Evolutionary conservation across 1,140 invertebrate genomes (phyloP), one percentile per base, ranked within the genome.

Genomic region (Conus betulinus): DNA sequence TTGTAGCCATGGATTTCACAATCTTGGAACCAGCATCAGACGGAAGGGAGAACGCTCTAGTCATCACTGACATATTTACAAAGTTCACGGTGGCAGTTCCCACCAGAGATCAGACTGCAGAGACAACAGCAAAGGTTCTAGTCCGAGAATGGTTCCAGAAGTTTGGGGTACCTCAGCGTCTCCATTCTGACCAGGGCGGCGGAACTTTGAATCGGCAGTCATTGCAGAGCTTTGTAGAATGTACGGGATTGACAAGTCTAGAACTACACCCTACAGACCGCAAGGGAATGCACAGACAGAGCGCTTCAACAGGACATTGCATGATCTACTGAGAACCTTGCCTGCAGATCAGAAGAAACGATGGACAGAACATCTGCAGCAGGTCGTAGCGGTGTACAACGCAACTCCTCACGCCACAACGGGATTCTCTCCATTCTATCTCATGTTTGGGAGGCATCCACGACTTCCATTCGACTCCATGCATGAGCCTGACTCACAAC

Each of bases 1-100:
- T 91, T n/a, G 7, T 89, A 74, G 89, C 89, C 13, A 85, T 92
- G 15, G 90, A 90, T 88, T 87, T 90, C 90, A 51, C 84, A 79
- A 4, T 5, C 87, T 39, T 83, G 90, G 52, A 89, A 91, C n/a
- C 25, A 67, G 51, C 79, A 39, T 51, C 60, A 55, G 71, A 85
- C 78, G 78, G 88, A 52, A 84, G 55, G 25, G 89, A 92, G 85
- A 91, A 93, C 85, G 89, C 91, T 5, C 84, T 92, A 23, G 89
- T 92, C 17, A 89, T 92, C 60, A 92, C 90, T 25, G 92, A 92
- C 81, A 84, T 91, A 4, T 91, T 90, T 60, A 87, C 25, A 55
- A 91, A 84, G 39, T 81, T 63, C 4, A 67, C 20, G 51, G 52
- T 81, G 8, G 78, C 78, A 81, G 78, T 90, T 23, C 87, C 87